Conservation (phyloP, 2,113 vertebrate genomes). For the Catharus bicknelli region DNA sequence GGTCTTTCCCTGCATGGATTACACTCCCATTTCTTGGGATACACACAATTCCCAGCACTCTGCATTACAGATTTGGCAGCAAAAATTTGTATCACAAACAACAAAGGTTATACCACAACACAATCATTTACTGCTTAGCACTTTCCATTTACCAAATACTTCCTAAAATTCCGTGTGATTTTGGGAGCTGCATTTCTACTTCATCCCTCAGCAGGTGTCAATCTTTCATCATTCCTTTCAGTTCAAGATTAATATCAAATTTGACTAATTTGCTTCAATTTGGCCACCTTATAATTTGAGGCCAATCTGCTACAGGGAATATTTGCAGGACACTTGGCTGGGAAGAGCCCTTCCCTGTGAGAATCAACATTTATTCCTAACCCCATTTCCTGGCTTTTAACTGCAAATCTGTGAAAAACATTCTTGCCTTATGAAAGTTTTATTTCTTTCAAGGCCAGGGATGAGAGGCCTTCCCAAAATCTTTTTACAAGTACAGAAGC, state of each 20-base stretch:
- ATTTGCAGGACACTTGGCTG: background rate
- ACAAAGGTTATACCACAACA: background rate
- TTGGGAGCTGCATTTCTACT: background rate
- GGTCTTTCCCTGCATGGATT: background rate
- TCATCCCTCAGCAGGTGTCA: background rate
- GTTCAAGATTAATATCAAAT: background rate
- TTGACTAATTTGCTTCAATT: background rate
- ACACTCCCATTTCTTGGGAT: background rate
- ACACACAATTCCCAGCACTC: background rate
- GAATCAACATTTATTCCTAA: background rate
- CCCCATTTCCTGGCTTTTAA: background rate
- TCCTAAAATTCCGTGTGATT: background rate
- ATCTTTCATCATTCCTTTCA: background rate
- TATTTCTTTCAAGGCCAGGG: background rate
- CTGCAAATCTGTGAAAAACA: background rate
- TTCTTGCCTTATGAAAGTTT: background rate
- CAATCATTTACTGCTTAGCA: background rate
- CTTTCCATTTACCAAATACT: background rate
- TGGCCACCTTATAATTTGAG: background rate
- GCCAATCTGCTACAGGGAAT: background rate
- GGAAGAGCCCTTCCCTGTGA: conserved; percentile 2
- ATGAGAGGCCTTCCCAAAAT: background rate
- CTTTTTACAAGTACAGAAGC: background rate
- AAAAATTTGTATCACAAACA: background rate
- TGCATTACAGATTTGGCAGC: background rate